Conservation (phyloP, 2,797 vertebrate genomes). For the Alca torda region DNA sequence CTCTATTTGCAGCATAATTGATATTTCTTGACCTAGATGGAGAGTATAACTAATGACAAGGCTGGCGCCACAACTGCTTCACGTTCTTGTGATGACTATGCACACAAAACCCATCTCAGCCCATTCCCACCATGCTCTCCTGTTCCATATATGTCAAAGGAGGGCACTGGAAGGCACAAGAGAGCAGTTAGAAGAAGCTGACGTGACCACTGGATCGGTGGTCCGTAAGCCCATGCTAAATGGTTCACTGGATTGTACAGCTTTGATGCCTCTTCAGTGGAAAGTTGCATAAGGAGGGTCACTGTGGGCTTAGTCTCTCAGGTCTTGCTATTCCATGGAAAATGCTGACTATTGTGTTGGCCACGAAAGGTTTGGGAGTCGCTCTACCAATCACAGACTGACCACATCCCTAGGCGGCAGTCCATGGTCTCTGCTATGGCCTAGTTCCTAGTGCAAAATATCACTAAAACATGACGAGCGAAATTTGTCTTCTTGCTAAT, state of each 20-base stretch:
- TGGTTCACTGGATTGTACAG: background rate
- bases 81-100: background rate
- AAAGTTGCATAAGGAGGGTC: background rate
- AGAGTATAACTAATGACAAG: background rate
- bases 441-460: background rate
- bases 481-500: background rate
- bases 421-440: background rate
- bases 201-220: background rate
- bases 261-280: background rate
- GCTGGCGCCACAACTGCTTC: background rate
- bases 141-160: background rate
- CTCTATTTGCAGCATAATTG: background rate
- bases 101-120: background rate
- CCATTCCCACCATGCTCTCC: background rate
- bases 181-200: background rate
- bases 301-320: background rate
- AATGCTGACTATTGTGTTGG: background rate
- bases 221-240: background rate
- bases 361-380: background rate
- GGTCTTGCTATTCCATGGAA: background rate
- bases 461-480: background rate
- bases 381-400: background rate
- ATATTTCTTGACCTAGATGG: conserved; percentile 7
- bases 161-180: background rate
- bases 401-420: background rate